Base-by-base conservation (phyloP, 1,140 invertebrate genomes). In the Dendroctonus valens region DNA sequence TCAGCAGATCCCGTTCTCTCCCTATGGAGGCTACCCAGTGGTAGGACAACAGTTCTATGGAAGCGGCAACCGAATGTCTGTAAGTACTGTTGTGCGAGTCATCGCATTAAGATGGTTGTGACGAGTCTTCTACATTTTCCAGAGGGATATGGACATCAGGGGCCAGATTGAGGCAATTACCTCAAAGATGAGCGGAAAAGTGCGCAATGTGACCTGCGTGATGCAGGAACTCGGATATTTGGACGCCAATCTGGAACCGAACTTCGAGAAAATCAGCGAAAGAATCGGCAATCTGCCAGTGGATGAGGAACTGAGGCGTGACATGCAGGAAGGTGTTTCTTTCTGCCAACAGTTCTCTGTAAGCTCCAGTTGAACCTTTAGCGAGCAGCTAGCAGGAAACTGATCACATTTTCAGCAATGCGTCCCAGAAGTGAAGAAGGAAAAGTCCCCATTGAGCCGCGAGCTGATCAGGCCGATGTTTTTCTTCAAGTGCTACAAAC, bases 401-500 rank as follows among this genome's bases (percentile, higher is more conserved):
- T 53, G n/a, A 46, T 44, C 26, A 46, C 37, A 46, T 40, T 81
- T 80, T n/a, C 73, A 86, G 84, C 83, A 86, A 84, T 87, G 86
- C 68, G 83, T 87, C 3, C 86, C 86, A 4, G 85, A 87, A 58
- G 79, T 83, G 6, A 84, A 85, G 49, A 83, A 84, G 59, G 83
- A 85, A 59, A 82, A 82, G 62, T 81, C 83, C 1, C 83, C 83
- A 0, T 75, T 86, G 0, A 84, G 84, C 0, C 79, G 83, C 52
- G 85, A 87, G 73, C 78, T 87, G 5, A 81, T 86, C 48, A 80
- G 83, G 41, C 85, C 85, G 0, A 86, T 87, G 83, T 86, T 87
- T 76, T 87, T 87, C 81, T 87, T 87, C 79, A 81, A 84, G 62
- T 87, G 86, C 72, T 87, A 87, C 72, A 87, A 87, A 82, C 85